Percentiles rank a stretch among this genome's conserved stretches.
Evolutionary conservation across 2,113 vertebrate species (phyloP).

Genomic region (Siniperca knerii): DNA sequence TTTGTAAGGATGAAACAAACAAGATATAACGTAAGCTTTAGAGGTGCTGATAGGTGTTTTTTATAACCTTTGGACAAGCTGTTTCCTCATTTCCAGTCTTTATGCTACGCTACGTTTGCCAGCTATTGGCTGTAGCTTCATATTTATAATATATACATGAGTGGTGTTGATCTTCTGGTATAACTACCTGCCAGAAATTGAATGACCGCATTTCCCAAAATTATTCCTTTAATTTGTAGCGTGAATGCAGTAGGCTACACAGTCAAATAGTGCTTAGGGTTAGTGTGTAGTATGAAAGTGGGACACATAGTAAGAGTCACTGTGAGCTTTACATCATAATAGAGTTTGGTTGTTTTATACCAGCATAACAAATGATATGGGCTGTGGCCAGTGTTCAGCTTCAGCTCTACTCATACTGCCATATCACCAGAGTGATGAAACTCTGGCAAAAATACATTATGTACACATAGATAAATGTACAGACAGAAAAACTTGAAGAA

Average conservation of each 20-base stretch:
- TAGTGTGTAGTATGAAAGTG: not conserved
- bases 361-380: not conserved
- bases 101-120: not conserved
- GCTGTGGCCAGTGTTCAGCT: conserved; percentile 1
- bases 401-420: not conserved
- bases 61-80: not conserved
- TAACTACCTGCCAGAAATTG: not conserved
- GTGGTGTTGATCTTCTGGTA: not conserved
- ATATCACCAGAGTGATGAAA: not conserved
- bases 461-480: not conserved
- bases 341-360: not conserved
- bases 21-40: not conserved
- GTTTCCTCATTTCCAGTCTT: not conserved
- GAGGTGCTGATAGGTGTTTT: not conserved
- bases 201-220: not conserved
- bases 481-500: not conserved
- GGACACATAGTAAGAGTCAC: not conserved
- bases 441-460: not conserved
- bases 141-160: not conserved
- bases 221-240: not conserved
- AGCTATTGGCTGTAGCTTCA: not conserved
- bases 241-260: not conserved
- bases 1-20: no score
- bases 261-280: not conserved
- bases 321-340: not conserved